Evolutionary conservation across 2,888 invertebrate species (phyloP), one percentile per base, ranked within the genome.

Genomic region (Calliopum simillimum): DNA sequence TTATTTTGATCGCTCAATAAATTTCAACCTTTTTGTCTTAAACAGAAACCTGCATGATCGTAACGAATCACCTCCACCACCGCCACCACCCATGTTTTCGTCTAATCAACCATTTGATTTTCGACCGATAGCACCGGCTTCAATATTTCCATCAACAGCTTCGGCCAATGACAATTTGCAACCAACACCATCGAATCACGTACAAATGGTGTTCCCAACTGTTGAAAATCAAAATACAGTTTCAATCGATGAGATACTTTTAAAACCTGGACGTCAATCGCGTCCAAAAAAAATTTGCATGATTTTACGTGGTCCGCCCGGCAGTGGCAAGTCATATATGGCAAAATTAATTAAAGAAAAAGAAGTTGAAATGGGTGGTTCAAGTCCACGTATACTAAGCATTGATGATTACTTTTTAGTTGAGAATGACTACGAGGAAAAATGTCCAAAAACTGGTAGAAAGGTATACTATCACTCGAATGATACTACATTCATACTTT

Each of bases 361-460:
- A 81, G 92, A 92, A 88, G 90, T 94, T 0, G 94, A 95, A 83
- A 91, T 93, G 86, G 94, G 94, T 51, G 96, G 96, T 5, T 92
- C 93, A 70, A 93, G 95, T n/a, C 96, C 95, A 0, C 89, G 98
- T 76, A 95, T 98, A 80, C 89, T 98, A 81, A 96, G 96, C 72
- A 90, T 98, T 72, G 98, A 98, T 85, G 98, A 98, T 87, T 98
- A 98, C 86, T 98, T 97, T 81, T 93, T 97, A 90, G 91, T 94
- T 71, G 95, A 95, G 86, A 91, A 92, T 71, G 95, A 95, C 85
- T 89, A 91, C 76, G 91, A 91, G 43, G 85, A 84, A 68, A 82
- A 82, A 63, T 85, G 86, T 71, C 81, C 83, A 0, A 85, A 84
- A 76, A 85, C 85, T 47, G 85, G 85, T 21, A 82, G 83, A 71